Conservation (phyloP, 1,140 invertebrate genomes). For the Macrobrachium rosenbergii region DNA sequence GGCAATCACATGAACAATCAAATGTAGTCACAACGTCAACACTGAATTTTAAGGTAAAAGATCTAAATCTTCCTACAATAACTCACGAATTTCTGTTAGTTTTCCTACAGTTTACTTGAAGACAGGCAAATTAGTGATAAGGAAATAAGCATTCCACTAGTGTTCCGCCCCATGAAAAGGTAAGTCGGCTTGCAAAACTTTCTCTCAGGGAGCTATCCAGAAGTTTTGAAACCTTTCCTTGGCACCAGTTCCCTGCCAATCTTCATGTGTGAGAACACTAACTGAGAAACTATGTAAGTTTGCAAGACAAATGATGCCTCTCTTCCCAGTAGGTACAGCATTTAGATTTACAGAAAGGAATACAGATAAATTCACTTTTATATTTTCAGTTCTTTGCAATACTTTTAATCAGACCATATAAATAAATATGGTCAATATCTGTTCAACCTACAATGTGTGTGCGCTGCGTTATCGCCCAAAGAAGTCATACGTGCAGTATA, state of each 20-base stretch:
- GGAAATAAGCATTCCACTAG: background rate
- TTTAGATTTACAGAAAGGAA: slow-evolving; percentile 21
- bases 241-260: slow-evolving; percentile 39
- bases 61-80: slow-evolving; percentile 50
- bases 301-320: slow-evolving; percentile 55
- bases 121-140: background rate
- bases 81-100: slow-evolving; percentile 25
- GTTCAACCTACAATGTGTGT: no score
- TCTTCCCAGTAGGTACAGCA: slow-evolving; percentile 50
- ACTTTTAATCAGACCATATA: no score
- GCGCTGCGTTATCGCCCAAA: no score
- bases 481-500: no score
- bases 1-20: slow-evolving; percentile 57
- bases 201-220: background rate
- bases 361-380: no score
- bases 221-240: slow-evolving; percentile 23
- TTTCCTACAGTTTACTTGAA: no score
- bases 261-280: slow-evolving; percentile 57
- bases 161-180: background rate
- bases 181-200: no score
- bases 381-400: no score
- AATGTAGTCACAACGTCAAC: slow-evolving; percentile 61
- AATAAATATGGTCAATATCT: no score
- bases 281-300: slow-evolving; percentile 46
- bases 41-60: slow-evolving; percentile 34